Percentiles rank a stretch among this genome's conserved stretches.
Conservation (phyloP, 2,797 vertebrate genomes). For the Cirrhinus mrigala region DNA sequence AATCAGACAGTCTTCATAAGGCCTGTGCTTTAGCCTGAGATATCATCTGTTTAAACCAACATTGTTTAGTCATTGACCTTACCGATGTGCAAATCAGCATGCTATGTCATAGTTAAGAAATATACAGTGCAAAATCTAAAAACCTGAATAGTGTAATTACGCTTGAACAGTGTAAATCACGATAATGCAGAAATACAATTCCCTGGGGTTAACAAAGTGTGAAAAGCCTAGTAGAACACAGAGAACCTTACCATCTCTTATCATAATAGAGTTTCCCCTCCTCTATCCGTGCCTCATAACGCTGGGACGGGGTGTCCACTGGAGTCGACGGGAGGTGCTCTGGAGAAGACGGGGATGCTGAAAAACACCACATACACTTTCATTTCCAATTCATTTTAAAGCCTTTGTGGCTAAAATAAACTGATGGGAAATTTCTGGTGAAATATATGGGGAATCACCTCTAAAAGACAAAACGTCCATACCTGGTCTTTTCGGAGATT, state of each 20-base stretch:
- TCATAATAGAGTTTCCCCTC: slow-evolving; percentile 99
- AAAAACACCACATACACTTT: slow-evolving; percentile 21
- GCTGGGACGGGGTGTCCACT: slow-evolving; percentile 89
- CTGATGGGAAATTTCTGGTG: background rate
- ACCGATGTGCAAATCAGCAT: background rate
- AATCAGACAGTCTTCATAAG: background rate
- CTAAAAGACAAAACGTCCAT: slow-evolving; percentile 64
- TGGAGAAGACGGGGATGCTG: slow-evolving; percentile 93
- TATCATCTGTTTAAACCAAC: background rate
- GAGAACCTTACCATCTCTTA: slow-evolving; percentile 90
- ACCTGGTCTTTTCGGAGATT: slow-evolving; percentile 98
- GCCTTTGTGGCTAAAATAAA: background rate
- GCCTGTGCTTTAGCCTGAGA: background rate
- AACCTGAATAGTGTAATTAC: background rate
- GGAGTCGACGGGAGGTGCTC: slow-evolving; percentile 91
- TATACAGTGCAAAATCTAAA: background rate
- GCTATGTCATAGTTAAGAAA: background rate
- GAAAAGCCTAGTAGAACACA: background rate
- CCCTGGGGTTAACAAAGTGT: background rate
- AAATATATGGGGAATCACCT: background rate
- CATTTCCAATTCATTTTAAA: background rate
- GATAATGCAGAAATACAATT: background rate
- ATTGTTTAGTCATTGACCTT: background rate
- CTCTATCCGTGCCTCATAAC: slow-evolving; percentile 96
- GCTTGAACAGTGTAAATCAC: background rate